These are phyloP conservation scores for Hippocampus guttulatus DNA, from an alignment of 2,113 vertebrate species.

Conservation along the genomic window DNA sequence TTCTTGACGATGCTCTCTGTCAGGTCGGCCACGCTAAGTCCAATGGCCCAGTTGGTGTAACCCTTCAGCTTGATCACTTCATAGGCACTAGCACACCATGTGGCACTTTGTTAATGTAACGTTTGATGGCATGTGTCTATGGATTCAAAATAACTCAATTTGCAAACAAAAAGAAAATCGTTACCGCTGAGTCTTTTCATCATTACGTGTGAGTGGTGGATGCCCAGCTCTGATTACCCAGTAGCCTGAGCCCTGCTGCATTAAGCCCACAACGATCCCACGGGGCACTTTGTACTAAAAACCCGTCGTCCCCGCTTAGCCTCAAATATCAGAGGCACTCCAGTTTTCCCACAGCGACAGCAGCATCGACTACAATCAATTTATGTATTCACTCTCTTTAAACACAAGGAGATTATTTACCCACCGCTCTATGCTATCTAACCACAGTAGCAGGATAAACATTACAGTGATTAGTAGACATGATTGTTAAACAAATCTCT, in stretches of 20 bases:
- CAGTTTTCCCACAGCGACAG: neutral
- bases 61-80: slow-evolving; percentile 97
- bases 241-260: neutral
- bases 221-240: neutral
- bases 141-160: too few species aligned
- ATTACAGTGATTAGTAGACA: too few species aligned
- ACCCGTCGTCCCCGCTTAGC: slow-evolving; percentile 8
- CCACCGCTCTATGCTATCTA: neutral
- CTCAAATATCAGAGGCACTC: slow-evolving; percentile 7
- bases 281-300: slow-evolving; percentile 2
- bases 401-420: neutral
- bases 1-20: slow-evolving; percentile 84
- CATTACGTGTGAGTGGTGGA: neutral
- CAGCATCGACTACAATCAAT: neutral
- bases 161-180: neutral
- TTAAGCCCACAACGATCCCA: slow-evolving; percentile 5
- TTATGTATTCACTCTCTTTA: neutral
- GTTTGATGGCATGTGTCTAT: too few species aligned
- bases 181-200: neutral
- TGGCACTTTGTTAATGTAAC: neutral
- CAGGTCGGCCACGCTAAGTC: slow-evolving; percentile 91
- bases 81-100: slow-evolving; percentile 79
- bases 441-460: neutral
- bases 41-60: slow-evolving; percentile 99
- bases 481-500: too few species aligned